These are phyloP conservation scores for Pseudorectes ferrugineus DNA, from an alignment of 2,113 vertebrate genomes.

Conservation along the genomic window DNA sequence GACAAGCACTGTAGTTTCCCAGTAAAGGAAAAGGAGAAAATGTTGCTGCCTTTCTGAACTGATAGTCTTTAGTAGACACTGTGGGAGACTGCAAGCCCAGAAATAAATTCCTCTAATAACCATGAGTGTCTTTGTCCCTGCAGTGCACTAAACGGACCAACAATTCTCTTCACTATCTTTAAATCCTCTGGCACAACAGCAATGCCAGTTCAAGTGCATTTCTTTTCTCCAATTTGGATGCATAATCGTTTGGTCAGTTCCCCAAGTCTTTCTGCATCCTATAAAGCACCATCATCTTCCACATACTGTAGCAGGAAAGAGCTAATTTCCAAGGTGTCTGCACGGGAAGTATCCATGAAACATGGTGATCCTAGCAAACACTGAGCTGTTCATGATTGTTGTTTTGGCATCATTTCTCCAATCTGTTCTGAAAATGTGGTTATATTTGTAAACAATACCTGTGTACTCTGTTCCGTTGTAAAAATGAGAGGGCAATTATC, in stretches of 20 bases:
- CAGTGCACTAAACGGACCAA: not conserved
- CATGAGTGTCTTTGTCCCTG: not conserved
- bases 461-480: not conserved
- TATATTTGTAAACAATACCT: not conserved
- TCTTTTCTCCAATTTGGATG: not conserved
- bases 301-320: not conserved
- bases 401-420: not conserved
- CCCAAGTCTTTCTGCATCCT: not conserved
- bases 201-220: not conserved
- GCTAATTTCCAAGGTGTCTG: not conserved
- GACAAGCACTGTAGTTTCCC: not conserved
- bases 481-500: not conserved
- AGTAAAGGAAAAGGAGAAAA: not conserved
- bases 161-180: not conserved
- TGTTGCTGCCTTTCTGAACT: not conserved
- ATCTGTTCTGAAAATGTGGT: not conserved
- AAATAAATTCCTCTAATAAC: conserved; percentile 37
- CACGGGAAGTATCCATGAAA: not conserved
- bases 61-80: not conserved
- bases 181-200: not conserved
- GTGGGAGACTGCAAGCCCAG: not conserved
- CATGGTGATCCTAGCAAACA: not conserved
- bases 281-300: not conserved
- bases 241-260: not conserved
- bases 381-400: not conserved